phyloP scores from a whole-genome alignment of 2,888 invertebrate genomes.

The Trachelus iudaicus region DNA sequence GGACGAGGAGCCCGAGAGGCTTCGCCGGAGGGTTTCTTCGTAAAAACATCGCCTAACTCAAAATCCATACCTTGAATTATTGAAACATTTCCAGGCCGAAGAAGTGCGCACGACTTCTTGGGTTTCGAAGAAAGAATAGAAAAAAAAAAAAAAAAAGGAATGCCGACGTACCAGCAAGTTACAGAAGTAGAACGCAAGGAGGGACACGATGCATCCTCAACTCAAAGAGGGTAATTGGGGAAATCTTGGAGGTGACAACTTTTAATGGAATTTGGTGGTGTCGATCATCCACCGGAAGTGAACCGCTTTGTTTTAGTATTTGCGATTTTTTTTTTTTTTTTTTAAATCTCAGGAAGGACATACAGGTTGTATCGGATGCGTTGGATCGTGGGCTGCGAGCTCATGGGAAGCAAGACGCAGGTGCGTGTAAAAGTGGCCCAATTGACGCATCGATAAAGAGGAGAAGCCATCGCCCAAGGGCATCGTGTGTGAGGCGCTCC shows the following conservation, averaged over 20 bases:
- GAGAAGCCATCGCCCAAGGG: conserved; percentile 17
- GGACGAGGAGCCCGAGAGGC: conserved; percentile 33
- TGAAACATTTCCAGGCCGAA: conserved; percentile 38
- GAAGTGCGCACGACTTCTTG: conserved; percentile 4
- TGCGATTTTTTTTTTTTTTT: no score
- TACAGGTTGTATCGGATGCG: no score
- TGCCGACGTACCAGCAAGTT: not conserved
- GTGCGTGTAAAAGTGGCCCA: conserved; percentile 52
- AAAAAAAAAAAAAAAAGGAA: not conserved
- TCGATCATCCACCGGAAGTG: no score
- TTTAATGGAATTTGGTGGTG: no score
- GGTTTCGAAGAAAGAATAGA: not conserved
- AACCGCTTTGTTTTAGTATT: no score
- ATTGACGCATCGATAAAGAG: conserved; percentile 56
- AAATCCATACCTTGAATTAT: conserved; percentile 55
- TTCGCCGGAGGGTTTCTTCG: conserved; percentile 35
- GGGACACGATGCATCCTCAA: no score
- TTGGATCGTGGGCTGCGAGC: no score
- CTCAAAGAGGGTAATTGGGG: no score
- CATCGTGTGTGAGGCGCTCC: not conserved
- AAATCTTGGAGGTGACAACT: no score
- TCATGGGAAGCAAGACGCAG: conserved; percentile 41
- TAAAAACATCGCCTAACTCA: conserved; percentile 40
- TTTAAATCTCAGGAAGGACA: no score
- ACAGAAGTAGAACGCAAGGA: no score